Conservation (phyloP, 2,797 vertebrate species). For the Eremophila alpestris region DNA sequence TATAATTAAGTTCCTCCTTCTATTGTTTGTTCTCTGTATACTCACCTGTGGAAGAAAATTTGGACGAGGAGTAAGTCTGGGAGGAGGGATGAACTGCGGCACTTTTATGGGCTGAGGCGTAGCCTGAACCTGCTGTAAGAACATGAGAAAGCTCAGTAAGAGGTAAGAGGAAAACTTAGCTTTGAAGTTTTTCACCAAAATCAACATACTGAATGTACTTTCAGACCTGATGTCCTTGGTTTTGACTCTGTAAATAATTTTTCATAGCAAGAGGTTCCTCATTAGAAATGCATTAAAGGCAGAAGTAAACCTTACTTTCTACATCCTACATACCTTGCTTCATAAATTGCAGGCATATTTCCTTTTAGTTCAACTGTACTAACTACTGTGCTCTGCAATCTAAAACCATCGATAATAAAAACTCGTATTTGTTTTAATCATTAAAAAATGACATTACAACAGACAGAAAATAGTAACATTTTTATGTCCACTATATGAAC, state of each 20-base stretch:
- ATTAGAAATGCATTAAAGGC: neutral
- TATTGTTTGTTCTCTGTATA: slow-evolving; percentile 24
- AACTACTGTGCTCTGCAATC: neutral
- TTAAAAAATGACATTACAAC: slow-evolving; percentile 7
- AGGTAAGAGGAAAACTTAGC: neutral
- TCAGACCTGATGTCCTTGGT: neutral
- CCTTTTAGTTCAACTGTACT: neutral
- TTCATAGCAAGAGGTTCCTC: neutral
- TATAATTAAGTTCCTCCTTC: neutral
- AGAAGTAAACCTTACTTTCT: neutral
- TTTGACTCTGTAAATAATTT: neutral
- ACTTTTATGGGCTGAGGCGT: slow-evolving; percentile 98
- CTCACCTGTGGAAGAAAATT: slow-evolving; percentile 98
- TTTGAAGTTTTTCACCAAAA: slow-evolving; percentile 2
- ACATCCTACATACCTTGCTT: neutral
- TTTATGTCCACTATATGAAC: neutral
- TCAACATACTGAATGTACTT: neutral
- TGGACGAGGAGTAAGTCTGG: slow-evolving; percentile 97
- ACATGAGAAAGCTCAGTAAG: slow-evolving; percentile 43
- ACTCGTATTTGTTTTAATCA: slow-evolving; percentile 18
- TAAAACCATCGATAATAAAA: neutral
- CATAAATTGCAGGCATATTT: neutral
- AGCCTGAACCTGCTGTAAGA: slow-evolving; percentile 94
- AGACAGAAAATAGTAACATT: slow-evolving; percentile 9
- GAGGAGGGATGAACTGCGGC: slow-evolving; percentile 99